Evolutionary conservation across 1,140 invertebrate genomes (phyloP).

Genomic region (Cardiocondyla obscurior): DNA sequence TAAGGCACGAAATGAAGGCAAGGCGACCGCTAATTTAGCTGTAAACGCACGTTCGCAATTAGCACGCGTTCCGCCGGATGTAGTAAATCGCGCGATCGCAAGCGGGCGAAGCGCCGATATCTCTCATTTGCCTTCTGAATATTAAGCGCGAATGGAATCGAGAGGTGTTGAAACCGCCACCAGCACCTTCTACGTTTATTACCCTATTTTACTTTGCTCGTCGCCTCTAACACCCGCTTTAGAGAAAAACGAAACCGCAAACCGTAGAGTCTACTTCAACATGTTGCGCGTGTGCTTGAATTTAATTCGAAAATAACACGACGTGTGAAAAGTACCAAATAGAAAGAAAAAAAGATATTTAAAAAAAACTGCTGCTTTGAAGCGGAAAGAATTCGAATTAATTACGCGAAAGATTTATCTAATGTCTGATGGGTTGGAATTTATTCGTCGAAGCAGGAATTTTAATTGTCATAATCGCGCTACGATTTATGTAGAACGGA

Average conservation of each 20-base stretch:
- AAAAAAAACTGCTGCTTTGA: too few species aligned
- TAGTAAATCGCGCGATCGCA: conserved; percentile 8
- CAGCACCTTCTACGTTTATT: neutral
- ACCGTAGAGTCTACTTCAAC: neutral
- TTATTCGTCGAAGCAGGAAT: neutral
- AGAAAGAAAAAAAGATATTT: neutral
- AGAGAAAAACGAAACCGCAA: neutral
- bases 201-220: neutral
- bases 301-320: too few species aligned
- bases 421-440: neutral
- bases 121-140: conserved; percentile 17
- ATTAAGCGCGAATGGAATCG: conserved; percentile 18
- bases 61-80: conserved; percentile 21
- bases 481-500: neutral
- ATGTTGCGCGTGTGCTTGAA: neutral
- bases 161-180: conserved; percentile 4
- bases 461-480: neutral
- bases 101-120: neutral
- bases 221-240: too few species aligned
- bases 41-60: conserved; percentile 38
- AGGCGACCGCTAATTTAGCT: conserved; percentile 37
- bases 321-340: neutral
- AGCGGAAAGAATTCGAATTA: neutral
- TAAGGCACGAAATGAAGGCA: conserved; percentile 10
- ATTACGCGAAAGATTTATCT: neutral